Conservation (phyloP, 2,888 invertebrate genomes). For the Exephanes ischioxanthus region DNA sequence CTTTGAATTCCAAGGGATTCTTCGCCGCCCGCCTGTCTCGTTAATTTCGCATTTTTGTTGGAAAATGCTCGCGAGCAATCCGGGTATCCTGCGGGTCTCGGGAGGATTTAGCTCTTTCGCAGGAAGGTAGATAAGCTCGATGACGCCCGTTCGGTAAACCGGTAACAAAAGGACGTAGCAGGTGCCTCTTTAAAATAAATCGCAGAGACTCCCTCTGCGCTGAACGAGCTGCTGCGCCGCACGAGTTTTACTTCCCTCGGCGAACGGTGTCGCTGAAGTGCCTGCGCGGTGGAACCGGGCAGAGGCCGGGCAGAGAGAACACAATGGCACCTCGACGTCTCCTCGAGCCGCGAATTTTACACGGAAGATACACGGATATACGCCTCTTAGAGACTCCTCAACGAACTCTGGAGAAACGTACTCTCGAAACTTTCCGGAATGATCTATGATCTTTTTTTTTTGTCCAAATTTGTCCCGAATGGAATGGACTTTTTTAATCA, state of each 20-base stretch:
- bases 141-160: conserved; percentile 36
- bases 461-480: not conserved
- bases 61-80: conserved; percentile 36
- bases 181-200: conserved; percentile 43
- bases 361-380: not conserved
- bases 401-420: not conserved
- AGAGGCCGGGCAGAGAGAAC: not conserved
- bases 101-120: conserved; percentile 49
- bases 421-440: not conserved
- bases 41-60: conserved; percentile 60
- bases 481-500: not conserved
- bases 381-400: not conserved
- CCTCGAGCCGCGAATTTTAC: not conserved
- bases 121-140: conserved; percentile 50
- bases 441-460: not conserved
- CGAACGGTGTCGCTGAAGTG: too few relatives aligned
- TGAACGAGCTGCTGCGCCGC: conserved; percentile 20
- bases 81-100: not conserved
- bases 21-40: conserved; percentile 48
- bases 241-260: conserved; percentile 13
- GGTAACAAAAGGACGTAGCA: conserved; percentile 44
- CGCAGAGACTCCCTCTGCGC: conserved; percentile 29
- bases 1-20: conserved; percentile 55
- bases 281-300: not conserved
- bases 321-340: not conserved